Percentiles rank a stretch among this genome's conserved stretches.
phyloP scores from a whole-genome alignment of 2,113 vertebrate genomes.

The Numida meleagris region DNA sequence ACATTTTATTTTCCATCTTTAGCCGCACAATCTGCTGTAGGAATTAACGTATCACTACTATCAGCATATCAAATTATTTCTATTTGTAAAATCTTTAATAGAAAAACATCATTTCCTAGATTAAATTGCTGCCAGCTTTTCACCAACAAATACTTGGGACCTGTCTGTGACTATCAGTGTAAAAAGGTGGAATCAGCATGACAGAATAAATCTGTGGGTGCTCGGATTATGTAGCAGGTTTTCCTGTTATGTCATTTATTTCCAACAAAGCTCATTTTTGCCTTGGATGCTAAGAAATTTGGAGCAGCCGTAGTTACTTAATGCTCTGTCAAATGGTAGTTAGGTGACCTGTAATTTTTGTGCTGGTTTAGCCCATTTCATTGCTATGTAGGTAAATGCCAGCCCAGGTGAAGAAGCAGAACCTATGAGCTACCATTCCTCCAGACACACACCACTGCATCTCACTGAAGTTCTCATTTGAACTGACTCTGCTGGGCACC shows the following conservation, averaged over 20 bases:
- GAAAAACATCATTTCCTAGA: neutral
- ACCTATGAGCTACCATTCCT: neutral
- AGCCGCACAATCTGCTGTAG: neutral
- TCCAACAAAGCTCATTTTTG: neutral
- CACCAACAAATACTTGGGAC: neutral
- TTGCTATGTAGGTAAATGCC: neutral
- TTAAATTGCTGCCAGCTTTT: neutral
- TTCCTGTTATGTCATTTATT: neutral
- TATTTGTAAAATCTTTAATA: neutral
- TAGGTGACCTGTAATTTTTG: neutral
- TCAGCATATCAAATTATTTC: neutral
- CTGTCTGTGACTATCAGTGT: neutral
- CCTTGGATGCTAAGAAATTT: neutral
- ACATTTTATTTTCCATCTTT: neutral
- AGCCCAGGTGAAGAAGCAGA: neutral
- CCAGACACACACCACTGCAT: neutral
- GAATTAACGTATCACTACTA: neutral
- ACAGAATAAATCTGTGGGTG: neutral
- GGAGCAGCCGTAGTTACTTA: neutral
- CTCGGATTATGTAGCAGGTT: neutral
- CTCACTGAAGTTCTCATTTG: neutral
- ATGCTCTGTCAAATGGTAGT: neutral
- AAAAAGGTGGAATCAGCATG: neutral
- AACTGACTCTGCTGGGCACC: neutral
- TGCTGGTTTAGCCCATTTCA: neutral